Evolutionary conservation across 2,888 invertebrate species (phyloP).

Genomic region (Pheosia tremula): DNA sequence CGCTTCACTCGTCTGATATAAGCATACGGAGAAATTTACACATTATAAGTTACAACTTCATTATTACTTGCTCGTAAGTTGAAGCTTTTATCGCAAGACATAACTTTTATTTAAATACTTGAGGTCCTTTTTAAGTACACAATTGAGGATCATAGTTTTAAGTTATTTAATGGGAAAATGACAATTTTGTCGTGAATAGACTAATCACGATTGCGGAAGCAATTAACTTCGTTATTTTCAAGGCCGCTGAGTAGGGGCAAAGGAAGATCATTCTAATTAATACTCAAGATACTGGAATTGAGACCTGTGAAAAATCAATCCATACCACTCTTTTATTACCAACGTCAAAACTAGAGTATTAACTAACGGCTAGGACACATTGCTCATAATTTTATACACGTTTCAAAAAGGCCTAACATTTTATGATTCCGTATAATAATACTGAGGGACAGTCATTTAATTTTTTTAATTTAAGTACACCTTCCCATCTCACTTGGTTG

Average conservation of each 20-base stretch:
- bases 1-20: slow-evolving; percentile 32
- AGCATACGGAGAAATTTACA: slow-evolving; percentile 17
- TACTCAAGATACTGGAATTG: neutral
- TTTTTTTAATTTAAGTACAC: slow-evolving; percentile 41
- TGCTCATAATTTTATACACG: slow-evolving; percentile 40
- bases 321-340: slow-evolving; percentile 10
- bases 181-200: neutral
- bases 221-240: neutral
- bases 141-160: no score
- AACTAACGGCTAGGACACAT: slow-evolving; percentile 55
- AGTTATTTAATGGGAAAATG: neutral
- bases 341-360: slow-evolving; percentile 16
- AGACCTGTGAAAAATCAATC: slow-evolving; percentile 28
- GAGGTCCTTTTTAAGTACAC: no score
- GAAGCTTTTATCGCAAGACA: neutral
- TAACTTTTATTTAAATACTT: neutral
- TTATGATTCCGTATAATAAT: slow-evolving; percentile 40
- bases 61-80: neutral
- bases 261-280: slow-evolving; percentile 7
- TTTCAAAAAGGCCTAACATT: slow-evolving; percentile 21
- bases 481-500: slow-evolving; percentile 39
- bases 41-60: slow-evolving; percentile 10
- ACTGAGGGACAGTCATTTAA: slow-evolving; percentile 38
- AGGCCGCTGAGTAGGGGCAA: neutral
- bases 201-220: neutral